A percentile compares a stretch with the other conserved stretches of the same genome.
phyloP scores from a whole-genome alignment of 1,140 invertebrate genomes.

The Nephotettix cincticeps region DNA sequence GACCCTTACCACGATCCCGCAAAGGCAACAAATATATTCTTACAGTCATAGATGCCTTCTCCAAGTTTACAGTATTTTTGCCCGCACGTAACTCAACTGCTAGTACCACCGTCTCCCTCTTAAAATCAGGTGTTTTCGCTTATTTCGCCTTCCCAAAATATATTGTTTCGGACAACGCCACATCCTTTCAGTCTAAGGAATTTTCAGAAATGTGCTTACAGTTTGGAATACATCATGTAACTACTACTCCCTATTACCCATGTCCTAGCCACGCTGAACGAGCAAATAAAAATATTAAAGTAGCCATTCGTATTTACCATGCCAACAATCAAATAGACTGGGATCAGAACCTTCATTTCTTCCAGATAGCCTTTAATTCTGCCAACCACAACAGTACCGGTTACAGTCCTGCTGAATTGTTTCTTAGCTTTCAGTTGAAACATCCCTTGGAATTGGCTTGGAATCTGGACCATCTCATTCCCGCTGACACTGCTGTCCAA shows the following conservation, averaged over 20 bases:
- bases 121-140: neutral
- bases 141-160: constrained; percentile 4
- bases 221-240: neutral
- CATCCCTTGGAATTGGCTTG: neutral
- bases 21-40: constrained; percentile 1
- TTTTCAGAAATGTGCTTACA: constrained; percentile 16
- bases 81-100: neutral
- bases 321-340: neutral
- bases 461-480: constrained; percentile 1
- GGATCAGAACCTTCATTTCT: constrained; percentile 11
- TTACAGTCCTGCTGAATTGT: neutral
- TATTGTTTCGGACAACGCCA: neutral
- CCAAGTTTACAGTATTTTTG: neutral
- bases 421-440: neutral
- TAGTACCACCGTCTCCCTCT: neutral
- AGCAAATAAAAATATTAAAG: constrained; percentile 15
- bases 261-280: neutral
- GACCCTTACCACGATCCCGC: neutral
- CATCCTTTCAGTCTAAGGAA: neutral
- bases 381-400: neutral
- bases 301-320: neutral
- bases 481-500: no score
- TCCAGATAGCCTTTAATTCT: constrained; percentile 6
- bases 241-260: constrained; percentile 6
- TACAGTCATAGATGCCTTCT: constrained; percentile 1